Conservation (phyloP, 2,113 vertebrate species). For the Panthera leo region DNA sequence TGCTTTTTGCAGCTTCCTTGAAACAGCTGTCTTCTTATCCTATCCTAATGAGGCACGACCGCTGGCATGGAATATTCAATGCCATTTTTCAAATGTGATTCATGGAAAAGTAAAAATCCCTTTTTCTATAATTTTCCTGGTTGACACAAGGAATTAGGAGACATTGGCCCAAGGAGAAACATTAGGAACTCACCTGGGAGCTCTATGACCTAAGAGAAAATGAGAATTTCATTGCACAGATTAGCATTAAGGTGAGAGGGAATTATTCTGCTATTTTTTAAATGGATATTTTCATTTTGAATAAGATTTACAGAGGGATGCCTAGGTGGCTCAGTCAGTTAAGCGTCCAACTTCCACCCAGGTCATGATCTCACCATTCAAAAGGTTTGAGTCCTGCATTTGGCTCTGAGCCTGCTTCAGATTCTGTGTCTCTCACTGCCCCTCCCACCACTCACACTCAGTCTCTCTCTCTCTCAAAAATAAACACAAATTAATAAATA, state of each 20-base stretch:
- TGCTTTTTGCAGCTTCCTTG: conserved; percentile 57
- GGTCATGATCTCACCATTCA: no score
- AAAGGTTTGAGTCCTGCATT: no score
- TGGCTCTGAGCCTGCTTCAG: no score
- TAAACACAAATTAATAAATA: no score
- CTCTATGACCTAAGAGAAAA: background rate
- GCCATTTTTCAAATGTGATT: conserved; percentile 51
- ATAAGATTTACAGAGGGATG: background rate
- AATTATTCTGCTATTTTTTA: background rate
- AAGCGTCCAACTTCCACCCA: no score
- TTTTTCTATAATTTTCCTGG: background rate
- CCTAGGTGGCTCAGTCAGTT: no score
- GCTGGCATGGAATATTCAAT: conserved; percentile 50
- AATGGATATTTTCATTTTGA: background rate
- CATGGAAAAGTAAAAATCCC: conserved; percentile 30
- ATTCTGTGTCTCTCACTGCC: no score
- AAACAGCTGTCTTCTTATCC: conserved; percentile 64
- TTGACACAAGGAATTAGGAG: background rate
- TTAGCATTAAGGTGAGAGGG: background rate
- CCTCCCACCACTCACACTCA: no score
- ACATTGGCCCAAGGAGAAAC: background rate
- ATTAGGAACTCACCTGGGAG: background rate
- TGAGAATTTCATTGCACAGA: background rate
- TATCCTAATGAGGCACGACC: conserved; percentile 40
- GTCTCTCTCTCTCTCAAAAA: no score